Percentiles rank a stretch among this genome's conserved stretches.
These are phyloP conservation scores for Romanogobio albipinnatus DNA, from an alignment of 2,113 vertebrate species.

Conservation along the genomic window DNA sequence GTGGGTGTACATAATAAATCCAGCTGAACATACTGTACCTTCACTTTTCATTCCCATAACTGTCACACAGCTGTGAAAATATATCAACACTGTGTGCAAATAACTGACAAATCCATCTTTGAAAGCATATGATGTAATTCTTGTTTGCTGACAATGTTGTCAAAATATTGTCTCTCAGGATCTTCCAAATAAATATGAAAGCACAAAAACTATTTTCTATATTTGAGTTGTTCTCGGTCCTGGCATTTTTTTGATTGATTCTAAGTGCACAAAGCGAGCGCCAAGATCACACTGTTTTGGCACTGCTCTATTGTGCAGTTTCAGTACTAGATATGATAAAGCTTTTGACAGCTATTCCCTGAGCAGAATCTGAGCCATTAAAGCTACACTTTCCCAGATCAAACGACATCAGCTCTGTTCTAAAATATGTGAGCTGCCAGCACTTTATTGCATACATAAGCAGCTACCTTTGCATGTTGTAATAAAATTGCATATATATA, in stretches of 20 bases:
- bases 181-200: background rate
- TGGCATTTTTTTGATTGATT: slow-evolving; percentile 7
- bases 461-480: background rate
- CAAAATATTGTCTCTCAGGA: background rate
- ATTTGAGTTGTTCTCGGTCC: background rate
- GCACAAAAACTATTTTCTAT: background rate
- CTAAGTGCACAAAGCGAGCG: background rate
- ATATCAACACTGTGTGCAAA: background rate
- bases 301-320: slow-evolving; percentile 4
- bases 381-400: background rate
- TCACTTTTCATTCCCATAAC: slow-evolving; percentile 6
- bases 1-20: background rate
- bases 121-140: background rate
- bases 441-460: background rate
- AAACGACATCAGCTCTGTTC: background rate
- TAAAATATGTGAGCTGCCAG: background rate
- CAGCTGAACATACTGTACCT: background rate
- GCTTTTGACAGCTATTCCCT: slow-evolving; percentile 14
- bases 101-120: background rate
- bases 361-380: background rate
- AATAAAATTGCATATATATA: too few species aligned
- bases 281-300: background rate
- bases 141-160: background rate
- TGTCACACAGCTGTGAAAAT: slow-evolving; percentile 29
- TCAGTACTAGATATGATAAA: background rate